Base-by-base conservation (phyloP, 2,888 invertebrate species). In the Agrochola lota region DNA sequence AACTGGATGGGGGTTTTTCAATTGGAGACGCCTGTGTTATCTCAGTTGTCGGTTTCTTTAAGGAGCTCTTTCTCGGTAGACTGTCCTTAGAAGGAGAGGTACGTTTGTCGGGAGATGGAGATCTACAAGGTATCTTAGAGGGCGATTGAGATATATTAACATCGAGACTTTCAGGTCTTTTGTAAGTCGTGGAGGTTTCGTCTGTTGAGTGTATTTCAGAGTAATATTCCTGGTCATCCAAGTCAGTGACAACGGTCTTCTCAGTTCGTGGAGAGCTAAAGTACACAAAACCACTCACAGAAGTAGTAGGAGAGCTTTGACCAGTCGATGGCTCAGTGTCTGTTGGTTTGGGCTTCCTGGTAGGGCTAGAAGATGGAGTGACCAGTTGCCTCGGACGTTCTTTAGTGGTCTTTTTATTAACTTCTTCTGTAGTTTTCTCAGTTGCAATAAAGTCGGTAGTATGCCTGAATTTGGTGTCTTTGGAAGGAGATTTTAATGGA, bases 241-340 rank as follows among this genome's bases (percentile, higher is more conserved):
- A 90, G 85, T 96, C 95, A 46, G 95, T 95, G 8, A 95, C 91
- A 74, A 95, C 86, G 49, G 92, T 90, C 60, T 89, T 92, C 15
- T 95, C 92, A 62, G 87, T 85, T 55, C 83, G 88, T 40, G 95
- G 94, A 71, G 95, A 95, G 70, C 95, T 91, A 80, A 94, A 96
- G 82, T 96, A 96, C 52, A 96, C 91, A 87, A 97, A 97, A 67
- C 97, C 97, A 90, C 97, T 97, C 0, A 97, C 97, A 43, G 96
- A 96, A 74, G 97, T 97, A 63, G 97, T 97, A 2, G 97, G 97
- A 69, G 97, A 97, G 79, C 95, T 96, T 90, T 97, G 95, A 55
- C 95, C 96, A 52, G 95, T 96, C 3, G 96, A 96, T 26, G 95
- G 93, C 80, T 93, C 94, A 46, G 91, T 92, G 77, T 96, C 95